Base-by-base conservation (phyloP, 2,797 vertebrate genomes). In the Xiphophorus birchmanni region DNA sequence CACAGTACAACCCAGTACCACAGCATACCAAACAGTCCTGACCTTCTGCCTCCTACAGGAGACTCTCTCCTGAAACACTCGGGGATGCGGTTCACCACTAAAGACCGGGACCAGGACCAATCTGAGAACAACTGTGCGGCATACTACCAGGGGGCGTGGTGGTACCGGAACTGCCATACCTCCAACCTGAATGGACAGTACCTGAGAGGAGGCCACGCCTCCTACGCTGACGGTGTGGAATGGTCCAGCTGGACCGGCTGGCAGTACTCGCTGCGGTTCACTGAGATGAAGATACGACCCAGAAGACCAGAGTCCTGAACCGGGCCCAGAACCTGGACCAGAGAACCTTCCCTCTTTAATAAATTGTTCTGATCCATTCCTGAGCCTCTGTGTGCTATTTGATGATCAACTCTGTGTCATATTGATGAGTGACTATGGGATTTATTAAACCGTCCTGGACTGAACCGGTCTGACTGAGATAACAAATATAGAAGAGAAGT, bases 191-290 rank as follows among this genome's bases (percentile, higher is more conserved):
- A 99, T 0, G 98, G 98, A 47, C 97, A 98, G 92, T 99, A 98
- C 94, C 96, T 99, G 77, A 94, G 89, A 1, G 97, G 98, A 60
- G 96, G 97, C 56, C 98, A 99, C 73, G 94, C 97, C 73, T 99
- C 98, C 83, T 99, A 99, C 0, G 98, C 98, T 0, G 97, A 99
- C 0, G 98, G 98, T 1, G 95, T 99, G 26, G 98, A 99, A 95
- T 99, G 98, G 98, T 98, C 97, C 75, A 98, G 97, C 81, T 99
- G 98, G 98, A 99, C 98, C 0, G 98, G 98, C 75, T 99, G 97
- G 98, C 98, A 99, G 93, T 99, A 99, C 86, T 99, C 98, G 0
- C 97, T 99, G 76, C 96, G 97, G 82, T 98, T 97, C 94, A 96
- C 97, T 0, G 98, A 99, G 95, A 99, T 99, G 98, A 99, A 99